Conservation (phyloP, 2,113 vertebrate genomes). For the Paramormyrops kingsleyae region DNA sequence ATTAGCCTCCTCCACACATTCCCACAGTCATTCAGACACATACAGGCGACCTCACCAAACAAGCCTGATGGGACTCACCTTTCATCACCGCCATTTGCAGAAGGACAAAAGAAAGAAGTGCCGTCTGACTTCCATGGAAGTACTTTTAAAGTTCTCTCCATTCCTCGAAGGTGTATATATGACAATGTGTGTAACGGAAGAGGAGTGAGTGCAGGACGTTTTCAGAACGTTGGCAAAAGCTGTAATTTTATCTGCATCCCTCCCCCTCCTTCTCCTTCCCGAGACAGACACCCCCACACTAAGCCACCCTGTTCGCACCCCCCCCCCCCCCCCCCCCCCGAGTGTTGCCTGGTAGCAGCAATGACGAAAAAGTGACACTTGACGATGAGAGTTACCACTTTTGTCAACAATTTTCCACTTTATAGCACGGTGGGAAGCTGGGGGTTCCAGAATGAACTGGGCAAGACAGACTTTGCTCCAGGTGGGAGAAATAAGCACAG, state of each 20-base stretch:
- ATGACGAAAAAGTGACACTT: not conserved
- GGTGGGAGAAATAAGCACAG: not conserved
- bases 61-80: not conserved
- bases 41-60: not conserved
- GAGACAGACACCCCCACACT: not conserved
- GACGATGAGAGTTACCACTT: not conserved
- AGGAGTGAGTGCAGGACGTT: not conserved
- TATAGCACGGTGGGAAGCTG: not conserved
- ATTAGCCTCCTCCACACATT: not conserved
- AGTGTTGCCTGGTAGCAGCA: not conserved
- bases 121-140: not conserved
- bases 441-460: not conserved
- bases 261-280: not conserved
- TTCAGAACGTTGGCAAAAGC: not conserved
- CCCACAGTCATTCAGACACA: conserved; percentile 7
- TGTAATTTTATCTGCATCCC: not conserved
- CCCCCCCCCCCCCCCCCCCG: no score
- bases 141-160: not conserved
- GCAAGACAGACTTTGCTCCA: not conserved
- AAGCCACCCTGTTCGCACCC: not conserved
- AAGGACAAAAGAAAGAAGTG: not conserved
- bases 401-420: not conserved
- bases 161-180: no score
- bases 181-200: not conserved
- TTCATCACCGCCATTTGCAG: not conserved